Base-by-base conservation (phyloP, 1,140 invertebrate genomes). In the Anoplolepis gracilipes region DNA sequence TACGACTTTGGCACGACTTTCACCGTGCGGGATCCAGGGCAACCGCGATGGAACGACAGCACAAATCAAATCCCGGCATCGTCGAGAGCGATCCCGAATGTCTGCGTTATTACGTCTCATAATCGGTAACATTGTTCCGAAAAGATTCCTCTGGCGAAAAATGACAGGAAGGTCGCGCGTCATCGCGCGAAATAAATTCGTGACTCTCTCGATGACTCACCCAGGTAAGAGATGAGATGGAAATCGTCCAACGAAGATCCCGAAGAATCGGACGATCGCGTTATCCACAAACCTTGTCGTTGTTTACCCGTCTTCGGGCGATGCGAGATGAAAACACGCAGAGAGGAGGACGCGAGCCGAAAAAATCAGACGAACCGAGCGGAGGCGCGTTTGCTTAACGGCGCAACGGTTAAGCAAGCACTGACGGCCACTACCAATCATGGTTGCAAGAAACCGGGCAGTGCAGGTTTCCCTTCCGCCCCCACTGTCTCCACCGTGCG, bases 361-460 rank as follows among this genome's bases (percentile, higher is more conserved):
- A 61, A 49, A 49, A 61, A 33, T 85, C 16, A 2, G 42, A 25
- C 22, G 65, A 36, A 55, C 53, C 7, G 36, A 46, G 19, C 6
- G n/a, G 39, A 81, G 67, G 25, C 30, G 7, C 30, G 30, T 55
- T 69, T 42, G 39, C 55, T 49, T 90, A 33, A 46, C 81, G 22
- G 69, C 36, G 49, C 81, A 84, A 89, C 88, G 86, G 81, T 85
- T 87, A 62, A 76, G 36, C 33, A 79, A 78, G 72, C 28, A 90
- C 88, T 90, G 87, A 84, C 76, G 64, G 57, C 49, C 55, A 85
- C 82, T 87, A 85, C 85, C 88, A 87, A 90, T 90, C 88, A 90
- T 90, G 86, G 88, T 33, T 30, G 65, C 82, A 85, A 87, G 85
- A 90, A 87, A 85, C 69, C 86, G 55, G 59, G 49, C 82, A 87